Percentiles rank a stretch among this genome's conserved stretches.
phyloP scores from a whole-genome alignment of 2,113 vertebrate species.

The Aptenodytes forsteri region DNA sequence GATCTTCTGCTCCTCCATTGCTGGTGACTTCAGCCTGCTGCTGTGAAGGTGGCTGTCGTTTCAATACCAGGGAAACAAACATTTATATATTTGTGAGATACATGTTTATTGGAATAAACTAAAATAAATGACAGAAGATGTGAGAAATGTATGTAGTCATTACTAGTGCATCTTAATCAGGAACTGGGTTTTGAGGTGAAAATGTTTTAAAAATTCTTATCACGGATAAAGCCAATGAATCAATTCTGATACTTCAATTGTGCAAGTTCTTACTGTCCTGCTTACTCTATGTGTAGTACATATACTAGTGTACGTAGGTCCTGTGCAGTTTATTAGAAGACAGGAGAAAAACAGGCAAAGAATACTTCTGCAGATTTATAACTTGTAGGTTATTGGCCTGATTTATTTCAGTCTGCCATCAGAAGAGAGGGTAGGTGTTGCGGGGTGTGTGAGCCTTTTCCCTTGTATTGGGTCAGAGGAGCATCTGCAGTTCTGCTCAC shows the following conservation, averaged over 20 bases:
- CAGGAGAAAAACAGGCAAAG: neutral
- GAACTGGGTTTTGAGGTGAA: neutral
- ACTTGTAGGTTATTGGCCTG: neutral
- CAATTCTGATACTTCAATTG: neutral
- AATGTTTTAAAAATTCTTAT: neutral
- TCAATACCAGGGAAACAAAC: neutral
- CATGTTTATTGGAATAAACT: neutral
- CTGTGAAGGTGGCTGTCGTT: neutral
- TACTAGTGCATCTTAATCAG: neutral
- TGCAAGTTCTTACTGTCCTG: neutral
- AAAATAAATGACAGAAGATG: neutral
- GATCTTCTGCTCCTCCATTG: neutral
- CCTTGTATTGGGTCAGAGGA: rapidly evolving
- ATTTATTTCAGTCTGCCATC: neutral
- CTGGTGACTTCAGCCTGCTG: neutral
- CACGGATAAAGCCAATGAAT: neutral
- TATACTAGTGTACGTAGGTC: neutral
- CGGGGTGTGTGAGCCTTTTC: neutral
- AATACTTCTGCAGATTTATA: neutral
- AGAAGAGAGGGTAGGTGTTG: neutral
- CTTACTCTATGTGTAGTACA: neutral
- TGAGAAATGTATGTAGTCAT: neutral
- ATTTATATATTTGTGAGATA: neutral
- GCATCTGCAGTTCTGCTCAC: rapidly evolving
- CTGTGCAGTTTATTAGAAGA: neutral